phyloP scores from a whole-genome alignment of 2,797 vertebrate species.

The Lagocephalus sceleratus region DNA sequence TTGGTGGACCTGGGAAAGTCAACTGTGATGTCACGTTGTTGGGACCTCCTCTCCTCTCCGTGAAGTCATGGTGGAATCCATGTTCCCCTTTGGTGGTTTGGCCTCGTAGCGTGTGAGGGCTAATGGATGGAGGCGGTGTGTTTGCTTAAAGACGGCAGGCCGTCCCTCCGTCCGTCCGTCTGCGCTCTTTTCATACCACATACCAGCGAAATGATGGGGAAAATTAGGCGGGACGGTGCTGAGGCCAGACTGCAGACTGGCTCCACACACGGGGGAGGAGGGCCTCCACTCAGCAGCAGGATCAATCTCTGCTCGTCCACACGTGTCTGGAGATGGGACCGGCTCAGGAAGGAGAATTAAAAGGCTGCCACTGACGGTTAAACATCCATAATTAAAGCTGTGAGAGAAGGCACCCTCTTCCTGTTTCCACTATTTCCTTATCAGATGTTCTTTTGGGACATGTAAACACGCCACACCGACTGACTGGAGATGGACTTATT shows the following conservation, averaged over 20 bases:
- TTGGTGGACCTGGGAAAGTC: too few relatives aligned
- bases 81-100: neutral
- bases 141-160: constrained; percentile 59
- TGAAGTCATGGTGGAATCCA: neutral
- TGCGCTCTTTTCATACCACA: constrained; percentile 36
- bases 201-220: constrained; percentile 50
- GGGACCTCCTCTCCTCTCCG: neutral
- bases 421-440: neutral
- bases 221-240: constrained; percentile 33
- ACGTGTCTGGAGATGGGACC: constrained; percentile 6
- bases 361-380: neutral
- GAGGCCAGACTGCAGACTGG: constrained; percentile 39
- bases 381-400: too few relatives aligned
- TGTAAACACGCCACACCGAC: neutral
- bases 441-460: neutral
- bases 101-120: constrained; percentile 11
- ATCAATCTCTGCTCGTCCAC: constrained; percentile 1
- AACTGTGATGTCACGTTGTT: neutral
- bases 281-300: constrained; percentile 12
- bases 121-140: constrained; percentile 31
- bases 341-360: neutral
- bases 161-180: constrained; percentile 11
- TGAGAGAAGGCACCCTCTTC: too few relatives aligned
- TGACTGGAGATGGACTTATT: too few relatives aligned
- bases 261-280: constrained; percentile 18